These are phyloP conservation scores for Phodopus roborovskii DNA, from an alignment of 2,113 vertebrate genomes.

Conservation along the genomic window DNA sequence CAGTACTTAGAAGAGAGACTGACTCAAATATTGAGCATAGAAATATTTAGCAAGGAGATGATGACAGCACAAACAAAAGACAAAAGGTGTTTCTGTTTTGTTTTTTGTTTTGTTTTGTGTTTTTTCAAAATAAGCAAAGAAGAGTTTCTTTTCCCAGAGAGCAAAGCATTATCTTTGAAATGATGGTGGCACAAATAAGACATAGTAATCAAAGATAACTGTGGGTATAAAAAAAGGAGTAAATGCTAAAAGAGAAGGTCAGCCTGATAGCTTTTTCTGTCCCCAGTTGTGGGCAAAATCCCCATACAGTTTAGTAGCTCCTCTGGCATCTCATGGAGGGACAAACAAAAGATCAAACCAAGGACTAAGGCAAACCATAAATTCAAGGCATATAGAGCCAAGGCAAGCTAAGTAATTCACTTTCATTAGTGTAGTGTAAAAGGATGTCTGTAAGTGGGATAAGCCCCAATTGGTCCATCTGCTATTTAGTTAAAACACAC, in stretches of 20 bases:
- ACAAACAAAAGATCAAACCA: not conserved
- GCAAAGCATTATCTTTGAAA: slow-evolving; percentile 11
- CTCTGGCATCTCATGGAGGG: not conserved
- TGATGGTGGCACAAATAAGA: not conserved
- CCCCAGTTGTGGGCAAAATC: not conserved
- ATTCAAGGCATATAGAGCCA: not conserved
- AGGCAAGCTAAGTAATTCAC: not conserved
- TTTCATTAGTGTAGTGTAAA: not conserved
- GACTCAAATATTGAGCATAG: not conserved
- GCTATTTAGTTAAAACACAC: not conserved
- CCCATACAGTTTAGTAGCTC: not conserved
- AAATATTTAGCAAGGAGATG: slow-evolving; percentile 6
- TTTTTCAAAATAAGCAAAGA: not conserved
- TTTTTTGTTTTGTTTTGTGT: not conserved
- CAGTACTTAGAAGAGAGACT: not conserved
- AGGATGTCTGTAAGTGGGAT: not conserved
- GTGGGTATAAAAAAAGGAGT: not conserved
- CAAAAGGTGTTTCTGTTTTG: not conserved
- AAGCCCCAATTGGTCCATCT: not conserved
- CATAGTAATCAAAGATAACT: not conserved
- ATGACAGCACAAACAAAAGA: not conserved
- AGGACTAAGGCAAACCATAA: not conserved
- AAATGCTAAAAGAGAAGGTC: not conserved
- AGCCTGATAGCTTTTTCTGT: not conserved
- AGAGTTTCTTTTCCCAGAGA: not conserved